Percentiles rank a stretch among this genome's conserved stretches.
These are phyloP conservation scores for Teleopsis dalmanni DNA, from an alignment of 1,140 invertebrate species.

Conservation along the genomic window DNA sequence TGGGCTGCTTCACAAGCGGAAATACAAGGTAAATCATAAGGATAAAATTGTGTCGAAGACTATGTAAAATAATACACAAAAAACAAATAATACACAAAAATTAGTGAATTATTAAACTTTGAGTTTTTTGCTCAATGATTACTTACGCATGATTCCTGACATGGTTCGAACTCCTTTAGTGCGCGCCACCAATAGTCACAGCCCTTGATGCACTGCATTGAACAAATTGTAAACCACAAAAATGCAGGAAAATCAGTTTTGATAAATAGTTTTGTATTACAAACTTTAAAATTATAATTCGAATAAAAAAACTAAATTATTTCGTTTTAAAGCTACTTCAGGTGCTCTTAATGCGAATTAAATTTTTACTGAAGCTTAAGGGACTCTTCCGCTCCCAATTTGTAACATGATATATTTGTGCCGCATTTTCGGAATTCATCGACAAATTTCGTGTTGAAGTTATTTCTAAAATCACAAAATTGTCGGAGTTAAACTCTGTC, in stretches of 20 bases:
- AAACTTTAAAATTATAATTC: too few species aligned
- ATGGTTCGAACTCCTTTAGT: slow-evolving; percentile 52
- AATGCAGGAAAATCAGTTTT: background rate
- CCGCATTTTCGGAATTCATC: too few species aligned
- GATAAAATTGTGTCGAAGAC: slow-evolving; percentile 71
- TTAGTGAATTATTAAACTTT: slow-evolving; percentile 1
- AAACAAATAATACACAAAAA: slow-evolving; percentile 17
- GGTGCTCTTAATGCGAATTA: too few species aligned
- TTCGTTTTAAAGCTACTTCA: too few species aligned
- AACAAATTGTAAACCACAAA: background rate
- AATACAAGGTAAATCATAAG: slow-evolving; percentile 61
- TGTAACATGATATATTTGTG: too few species aligned
- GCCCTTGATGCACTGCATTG: slow-evolving; percentile 58
- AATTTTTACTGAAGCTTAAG: too few species aligned
- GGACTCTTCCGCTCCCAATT: too few species aligned
- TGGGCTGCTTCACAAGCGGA: slow-evolving; percentile 31
- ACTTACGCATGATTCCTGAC: slow-evolving; percentile 66
- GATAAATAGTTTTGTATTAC: too few species aligned
- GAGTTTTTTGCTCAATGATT: slow-evolving; percentile 7
- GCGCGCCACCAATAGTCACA: slow-evolving; percentile 61
- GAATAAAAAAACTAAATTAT: too few species aligned
- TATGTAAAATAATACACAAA: slow-evolving; percentile 58
- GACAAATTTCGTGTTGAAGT: too few species aligned
- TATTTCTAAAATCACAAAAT: too few species aligned
- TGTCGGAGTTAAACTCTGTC: too few species aligned